Conservation (phyloP, 1,140 invertebrate genomes). For the Capitella teleta region DNA sequence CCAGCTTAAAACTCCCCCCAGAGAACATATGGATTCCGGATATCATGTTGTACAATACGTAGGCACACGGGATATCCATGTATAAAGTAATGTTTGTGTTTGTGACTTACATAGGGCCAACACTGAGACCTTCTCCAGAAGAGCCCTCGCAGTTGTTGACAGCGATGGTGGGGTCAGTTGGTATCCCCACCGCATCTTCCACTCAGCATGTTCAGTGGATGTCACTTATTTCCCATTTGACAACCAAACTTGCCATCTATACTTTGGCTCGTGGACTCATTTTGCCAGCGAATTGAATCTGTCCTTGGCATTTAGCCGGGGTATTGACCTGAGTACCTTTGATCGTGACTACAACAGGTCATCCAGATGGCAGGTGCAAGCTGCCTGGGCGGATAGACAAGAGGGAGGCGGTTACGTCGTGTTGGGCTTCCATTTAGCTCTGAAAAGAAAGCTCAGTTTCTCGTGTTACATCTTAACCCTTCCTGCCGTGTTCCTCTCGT, state of each 20-base stretch:
- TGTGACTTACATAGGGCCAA: not conserved
- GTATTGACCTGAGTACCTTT: not conserved
- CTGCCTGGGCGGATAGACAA: too few species aligned
- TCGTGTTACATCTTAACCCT: not conserved
- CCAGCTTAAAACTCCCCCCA: too few species aligned
- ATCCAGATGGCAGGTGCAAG: not conserved
- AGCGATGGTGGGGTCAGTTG: conserved; percentile 5
- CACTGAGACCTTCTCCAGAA: not conserved
- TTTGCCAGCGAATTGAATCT: not conserved
- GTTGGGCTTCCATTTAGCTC: not conserved
- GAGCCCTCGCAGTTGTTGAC: conserved; percentile 8
- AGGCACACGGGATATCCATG: too few species aligned
- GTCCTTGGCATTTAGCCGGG: not conserved
- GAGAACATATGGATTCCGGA: too few species aligned
- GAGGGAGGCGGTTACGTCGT: not conserved
- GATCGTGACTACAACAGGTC: not conserved
- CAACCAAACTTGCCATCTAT: conserved; percentile 45
- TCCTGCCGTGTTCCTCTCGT: not conserved
- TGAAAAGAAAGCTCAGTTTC: not conserved
- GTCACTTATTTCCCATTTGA: conserved; percentile 13
- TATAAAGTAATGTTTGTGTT: too few species aligned
- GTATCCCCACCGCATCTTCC: conserved; percentile 12
- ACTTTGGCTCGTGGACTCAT: conserved; percentile 47
- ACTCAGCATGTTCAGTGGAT: conserved; percentile 10
- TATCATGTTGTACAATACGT: too few species aligned